These are phyloP conservation scores for Andrena bucephala DNA, from an alignment of 2,888 invertebrate species.

Conservation along the genomic window DNA sequence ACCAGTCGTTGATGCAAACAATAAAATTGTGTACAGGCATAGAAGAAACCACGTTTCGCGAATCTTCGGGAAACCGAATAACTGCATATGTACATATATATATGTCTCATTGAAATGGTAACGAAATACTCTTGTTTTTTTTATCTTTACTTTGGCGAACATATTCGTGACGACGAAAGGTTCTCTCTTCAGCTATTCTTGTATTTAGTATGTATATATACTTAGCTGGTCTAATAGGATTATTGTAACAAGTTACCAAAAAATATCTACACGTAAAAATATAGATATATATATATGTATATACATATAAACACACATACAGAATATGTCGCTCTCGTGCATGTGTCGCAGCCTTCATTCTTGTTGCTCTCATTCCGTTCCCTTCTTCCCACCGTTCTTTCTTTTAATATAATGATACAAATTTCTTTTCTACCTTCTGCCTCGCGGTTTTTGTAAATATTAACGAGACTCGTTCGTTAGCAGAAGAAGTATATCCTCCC, in stretches of 20 bases:
- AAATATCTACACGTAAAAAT: constrained; percentile 84
- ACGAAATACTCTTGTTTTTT: constrained; percentile 26
- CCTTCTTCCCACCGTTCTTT: not conserved
- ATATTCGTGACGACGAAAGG: constrained; percentile 43
- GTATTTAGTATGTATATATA: constrained; percentile 68
- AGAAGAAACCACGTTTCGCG: constrained; percentile 28
- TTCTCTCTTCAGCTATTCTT: constrained; percentile 50
- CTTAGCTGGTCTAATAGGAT: constrained; percentile 67
- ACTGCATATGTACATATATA: constrained; percentile 14
- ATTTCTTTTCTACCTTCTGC: constrained; percentile 15
- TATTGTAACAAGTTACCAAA: constrained; percentile 81
- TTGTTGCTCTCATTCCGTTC: not conserved
- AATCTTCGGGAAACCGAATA: constrained; percentile 26
- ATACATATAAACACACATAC: constrained; percentile 66
- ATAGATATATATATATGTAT: constrained; percentile 66
- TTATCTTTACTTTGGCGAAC: constrained; percentile 21
- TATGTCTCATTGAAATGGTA: constrained; percentile 24
- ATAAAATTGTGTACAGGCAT: constrained; percentile 34
- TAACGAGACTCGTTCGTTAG: constrained; percentile 53
- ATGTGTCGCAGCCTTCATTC: constrained; percentile 27
- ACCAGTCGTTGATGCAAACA: constrained; percentile 47
- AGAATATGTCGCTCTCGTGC: constrained; percentile 47
- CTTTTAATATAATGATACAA: constrained; percentile 41
- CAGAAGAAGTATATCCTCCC: constrained; percentile 43
- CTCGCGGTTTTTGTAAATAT: constrained; percentile 33